Evolutionary conservation across 1,140 invertebrate genomes (phyloP).

Genomic region (Drosophila persimilis): DNA sequence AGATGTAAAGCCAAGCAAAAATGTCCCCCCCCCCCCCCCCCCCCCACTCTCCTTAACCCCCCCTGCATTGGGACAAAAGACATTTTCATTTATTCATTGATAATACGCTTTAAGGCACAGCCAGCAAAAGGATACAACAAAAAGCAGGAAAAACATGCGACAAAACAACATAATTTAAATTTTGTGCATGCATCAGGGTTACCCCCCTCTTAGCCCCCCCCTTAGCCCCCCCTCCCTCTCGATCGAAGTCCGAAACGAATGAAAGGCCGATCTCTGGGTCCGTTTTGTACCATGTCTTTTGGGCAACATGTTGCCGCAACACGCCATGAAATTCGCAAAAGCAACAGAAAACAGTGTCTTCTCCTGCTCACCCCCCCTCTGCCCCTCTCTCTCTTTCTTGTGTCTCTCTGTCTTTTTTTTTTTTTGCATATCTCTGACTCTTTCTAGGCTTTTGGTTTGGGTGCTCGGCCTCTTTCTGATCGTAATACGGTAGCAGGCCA

Average conservation of each 20-base stretch:
- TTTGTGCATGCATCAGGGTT: constrained; percentile 71
- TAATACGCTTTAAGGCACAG: constrained; percentile 52
- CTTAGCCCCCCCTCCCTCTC: not conserved
- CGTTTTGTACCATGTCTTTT: not conserved
- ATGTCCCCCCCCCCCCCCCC: not conserved
- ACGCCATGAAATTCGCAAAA: constrained; percentile 48
- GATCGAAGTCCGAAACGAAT: constrained; percentile 2
- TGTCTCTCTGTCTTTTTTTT: no score
- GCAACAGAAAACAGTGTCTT: constrained; percentile 22
- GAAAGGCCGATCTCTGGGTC: not conserved
- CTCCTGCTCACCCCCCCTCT: not conserved
- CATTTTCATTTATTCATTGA: constrained; percentile 82
- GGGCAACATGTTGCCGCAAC: constrained; percentile 77
- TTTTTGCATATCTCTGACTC: no score
- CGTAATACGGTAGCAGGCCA: constrained; percentile 68
- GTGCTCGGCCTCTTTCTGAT: not conserved
- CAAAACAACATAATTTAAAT: constrained; percentile 83
- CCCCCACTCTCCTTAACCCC: no score
- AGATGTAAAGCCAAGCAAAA: constrained; percentile 66
- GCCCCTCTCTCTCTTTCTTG: constrained; percentile 1
- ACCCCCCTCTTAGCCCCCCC: not conserved
- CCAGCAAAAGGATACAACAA: constrained; percentile 3
- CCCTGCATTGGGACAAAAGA: constrained; percentile 45
- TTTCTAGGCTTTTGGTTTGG: no score
- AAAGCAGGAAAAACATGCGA: constrained; percentile 72